Conservation (phyloP, 2,797 vertebrate species). For the Florisuga fusca region DNA sequence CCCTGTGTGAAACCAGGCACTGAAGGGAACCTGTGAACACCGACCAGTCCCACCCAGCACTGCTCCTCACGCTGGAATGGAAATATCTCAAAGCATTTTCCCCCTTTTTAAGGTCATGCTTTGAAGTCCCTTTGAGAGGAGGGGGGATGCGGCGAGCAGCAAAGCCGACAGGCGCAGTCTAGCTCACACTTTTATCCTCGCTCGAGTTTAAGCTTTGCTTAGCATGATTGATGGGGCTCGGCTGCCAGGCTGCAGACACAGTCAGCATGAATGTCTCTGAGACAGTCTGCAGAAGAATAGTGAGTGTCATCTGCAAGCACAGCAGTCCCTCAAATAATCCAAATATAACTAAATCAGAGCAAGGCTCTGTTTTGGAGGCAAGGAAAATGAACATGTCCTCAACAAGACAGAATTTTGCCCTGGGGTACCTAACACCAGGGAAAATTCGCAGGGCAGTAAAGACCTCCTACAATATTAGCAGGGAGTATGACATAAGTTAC, state of each 20-base stretch:
- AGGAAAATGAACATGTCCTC: neutral
- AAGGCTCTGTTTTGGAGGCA: conserved; percentile 2
- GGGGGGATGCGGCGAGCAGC: neutral
- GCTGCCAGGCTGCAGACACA: conserved; percentile 14
- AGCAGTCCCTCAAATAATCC: conserved; percentile 28
- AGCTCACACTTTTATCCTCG: neutral
- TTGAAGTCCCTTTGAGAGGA: conserved; percentile 15
- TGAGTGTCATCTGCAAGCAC: conserved; percentile 6
- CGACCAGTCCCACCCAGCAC: neutral
- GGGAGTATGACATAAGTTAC: neutral
- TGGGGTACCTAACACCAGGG: neutral
- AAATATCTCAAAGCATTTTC: neutral
- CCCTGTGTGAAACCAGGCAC: neutral
- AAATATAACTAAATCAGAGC: neutral
- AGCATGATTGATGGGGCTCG: conserved; percentile 13
- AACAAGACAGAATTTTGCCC: neutral
- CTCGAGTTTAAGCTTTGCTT: conserved; percentile 37
- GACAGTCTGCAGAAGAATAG: neutral
- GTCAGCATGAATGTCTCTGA: conserved; percentile 31
- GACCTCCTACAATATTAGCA: neutral
- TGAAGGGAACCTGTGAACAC: neutral
- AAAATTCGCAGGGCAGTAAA: neutral
- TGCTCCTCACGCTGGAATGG: neutral
- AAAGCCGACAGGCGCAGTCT: neutral
- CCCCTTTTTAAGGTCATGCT: conserved; percentile 1